Conservation (phyloP, 2,888 invertebrate species). For the Trachelus tabidus region DNA sequence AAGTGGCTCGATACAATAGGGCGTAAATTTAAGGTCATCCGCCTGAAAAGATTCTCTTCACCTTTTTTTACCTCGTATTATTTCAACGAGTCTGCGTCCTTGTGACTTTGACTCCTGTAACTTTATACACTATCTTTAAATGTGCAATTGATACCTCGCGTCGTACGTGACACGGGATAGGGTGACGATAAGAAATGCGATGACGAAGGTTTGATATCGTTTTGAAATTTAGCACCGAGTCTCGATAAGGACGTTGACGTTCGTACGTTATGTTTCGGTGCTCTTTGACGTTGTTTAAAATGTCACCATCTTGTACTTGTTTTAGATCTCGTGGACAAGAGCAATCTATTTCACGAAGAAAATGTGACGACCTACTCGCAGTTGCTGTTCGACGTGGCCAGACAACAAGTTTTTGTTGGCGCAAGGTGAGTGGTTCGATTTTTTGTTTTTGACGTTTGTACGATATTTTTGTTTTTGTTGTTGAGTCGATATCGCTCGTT, state of each 20-base stretch:
- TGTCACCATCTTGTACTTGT: constrained; percentile 54
- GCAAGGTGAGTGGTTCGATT: constrained; percentile 76
- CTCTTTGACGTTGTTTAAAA: background rate
- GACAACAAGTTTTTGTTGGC: constrained; percentile 89
- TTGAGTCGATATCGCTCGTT: background rate
- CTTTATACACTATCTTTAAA: background rate
- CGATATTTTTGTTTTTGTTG: background rate
- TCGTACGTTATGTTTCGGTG: background rate
- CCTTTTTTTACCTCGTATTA: background rate
- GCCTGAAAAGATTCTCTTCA: background rate
- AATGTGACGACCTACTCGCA: constrained; percentile 84
- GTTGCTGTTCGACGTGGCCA: constrained; percentile 86
- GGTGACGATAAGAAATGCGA: background rate
- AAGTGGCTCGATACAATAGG: background rate
- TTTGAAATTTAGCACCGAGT: background rate
- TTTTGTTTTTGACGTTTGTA: background rate
- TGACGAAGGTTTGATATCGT: background rate
- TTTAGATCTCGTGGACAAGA: constrained; percentile 73
- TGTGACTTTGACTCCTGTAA: background rate
- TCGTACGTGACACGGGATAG: background rate
- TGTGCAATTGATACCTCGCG: background rate
- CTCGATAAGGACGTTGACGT: background rate
- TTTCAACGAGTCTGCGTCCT: background rate
- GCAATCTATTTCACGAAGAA: constrained; percentile 73
- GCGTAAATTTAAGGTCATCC: background rate